Evolutionary conservation across 2,113 vertebrate species (phyloP).

Genomic region (Columba livia): DNA sequence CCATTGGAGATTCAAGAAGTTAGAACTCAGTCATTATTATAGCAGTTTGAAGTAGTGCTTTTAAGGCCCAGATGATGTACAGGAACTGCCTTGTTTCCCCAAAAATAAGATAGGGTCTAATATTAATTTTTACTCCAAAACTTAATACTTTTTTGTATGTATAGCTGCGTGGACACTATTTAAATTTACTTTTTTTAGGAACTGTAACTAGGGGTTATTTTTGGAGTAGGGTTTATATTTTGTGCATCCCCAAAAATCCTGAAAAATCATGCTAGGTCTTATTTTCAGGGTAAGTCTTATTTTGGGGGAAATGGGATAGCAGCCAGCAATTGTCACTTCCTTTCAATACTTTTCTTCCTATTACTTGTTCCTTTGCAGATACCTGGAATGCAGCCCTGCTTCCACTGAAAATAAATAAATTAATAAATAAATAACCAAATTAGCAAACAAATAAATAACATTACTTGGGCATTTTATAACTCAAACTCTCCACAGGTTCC

Average conservation of each 20-base stretch:
- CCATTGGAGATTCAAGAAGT: constrained; percentile 1
- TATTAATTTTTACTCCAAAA: too few species aligned
- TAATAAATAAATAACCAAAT: neutral
- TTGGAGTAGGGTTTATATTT: too few species aligned
- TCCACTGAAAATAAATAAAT: rapidly evolving
- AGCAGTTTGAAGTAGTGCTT: neutral
- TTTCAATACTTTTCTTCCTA: neutral
- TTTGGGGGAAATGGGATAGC: too few species aligned
- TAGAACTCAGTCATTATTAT: neutral
- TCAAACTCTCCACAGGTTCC: neutral
- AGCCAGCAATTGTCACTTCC: neutral
- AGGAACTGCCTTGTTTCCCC: neutral
- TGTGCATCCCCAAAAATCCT: too few species aligned
- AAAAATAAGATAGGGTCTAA: too few species aligned
- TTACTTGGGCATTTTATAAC: neutral
- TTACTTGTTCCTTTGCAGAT: neutral
- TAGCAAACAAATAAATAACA: too few species aligned
- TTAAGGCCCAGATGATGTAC: neutral
- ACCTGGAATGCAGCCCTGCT: neutral
- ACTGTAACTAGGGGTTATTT: too few species aligned
- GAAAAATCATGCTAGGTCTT: too few species aligned
- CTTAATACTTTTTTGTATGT: too few species aligned
- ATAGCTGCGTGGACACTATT: too few species aligned
- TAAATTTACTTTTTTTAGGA: too few species aligned
- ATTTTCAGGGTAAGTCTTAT: too few species aligned